phyloP scores from a whole-genome alignment of 2,113 vertebrate species.

The Leptobrachium leishanense region DNA sequence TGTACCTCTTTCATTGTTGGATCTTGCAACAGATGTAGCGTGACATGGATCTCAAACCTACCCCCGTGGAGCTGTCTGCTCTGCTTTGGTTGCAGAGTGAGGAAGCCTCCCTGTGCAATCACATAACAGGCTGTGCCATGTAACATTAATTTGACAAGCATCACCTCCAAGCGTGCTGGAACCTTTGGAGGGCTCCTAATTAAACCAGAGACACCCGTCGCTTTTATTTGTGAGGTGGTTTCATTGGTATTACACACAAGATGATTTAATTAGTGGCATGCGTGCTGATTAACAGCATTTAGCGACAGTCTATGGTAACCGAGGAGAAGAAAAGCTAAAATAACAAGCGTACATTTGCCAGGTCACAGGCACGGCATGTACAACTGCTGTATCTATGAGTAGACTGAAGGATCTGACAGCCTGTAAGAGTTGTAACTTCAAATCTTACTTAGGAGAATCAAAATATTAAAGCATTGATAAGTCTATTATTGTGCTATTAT shows the following conservation, averaged over 20 bases:
- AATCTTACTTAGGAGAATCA: not conserved
- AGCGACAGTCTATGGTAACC: constrained; percentile 17
- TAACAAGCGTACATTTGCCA: constrained; percentile 46
- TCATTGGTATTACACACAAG: constrained; percentile 47
- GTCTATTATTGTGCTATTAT: no score
- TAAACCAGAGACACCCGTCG: constrained; percentile 47
- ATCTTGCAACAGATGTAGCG: constrained; percentile 14
- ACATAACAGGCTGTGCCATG: constrained; percentile 48
- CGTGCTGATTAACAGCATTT: constrained; percentile 43
- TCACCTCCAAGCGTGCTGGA: constrained; percentile 48
- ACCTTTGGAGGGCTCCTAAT: constrained; percentile 48
- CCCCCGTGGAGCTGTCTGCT: constrained; percentile 38
- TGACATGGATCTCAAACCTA: constrained; percentile 28
- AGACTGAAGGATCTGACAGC: constrained; percentile 31
- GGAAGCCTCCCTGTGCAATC: constrained; percentile 37
- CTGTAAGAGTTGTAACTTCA: constrained; percentile 15
- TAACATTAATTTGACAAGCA: constrained; percentile 51
- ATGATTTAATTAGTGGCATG: constrained; percentile 50
- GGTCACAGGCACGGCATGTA: constrained; percentile 42
- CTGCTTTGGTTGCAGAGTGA: constrained; percentile 43
- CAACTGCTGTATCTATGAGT: constrained; percentile 17
- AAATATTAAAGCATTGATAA: no score
- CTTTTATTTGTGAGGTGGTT: constrained; percentile 47
- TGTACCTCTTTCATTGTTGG: constrained; percentile 3
- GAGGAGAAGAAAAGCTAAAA: constrained; percentile 33